Evolutionary conservation across 2,888 invertebrate genomes (phyloP).

Genomic region (Rhingia campestris): DNA sequence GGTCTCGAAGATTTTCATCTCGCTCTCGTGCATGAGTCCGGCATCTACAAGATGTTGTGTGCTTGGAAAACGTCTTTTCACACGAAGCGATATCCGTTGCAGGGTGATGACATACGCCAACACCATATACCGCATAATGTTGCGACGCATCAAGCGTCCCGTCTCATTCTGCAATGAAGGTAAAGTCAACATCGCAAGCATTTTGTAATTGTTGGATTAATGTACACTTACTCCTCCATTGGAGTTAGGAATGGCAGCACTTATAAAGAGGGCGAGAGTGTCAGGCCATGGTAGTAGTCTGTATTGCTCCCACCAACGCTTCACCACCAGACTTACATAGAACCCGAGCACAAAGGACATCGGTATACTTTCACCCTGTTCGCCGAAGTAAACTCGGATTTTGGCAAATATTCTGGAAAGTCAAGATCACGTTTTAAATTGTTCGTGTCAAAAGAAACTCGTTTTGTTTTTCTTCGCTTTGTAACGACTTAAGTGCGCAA

Average conservation of each 20-base stretch:
- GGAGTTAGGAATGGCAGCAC: conserved; percentile 93
- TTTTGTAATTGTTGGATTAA: background rate
- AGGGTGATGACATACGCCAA: conserved; percentile 94
- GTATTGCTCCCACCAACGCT: conserved; percentile 98
- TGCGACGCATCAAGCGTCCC: conserved; percentile 93
- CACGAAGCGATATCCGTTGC: conserved; percentile 93
- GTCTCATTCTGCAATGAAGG: conserved; percentile 88
- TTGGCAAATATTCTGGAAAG: conserved; percentile 92
- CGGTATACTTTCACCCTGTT: conserved; percentile 94
- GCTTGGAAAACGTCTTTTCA: conserved; percentile 93
- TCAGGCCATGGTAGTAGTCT: conserved; percentile 96
- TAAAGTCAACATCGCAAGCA: background rate
- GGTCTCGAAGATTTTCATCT: conserved; percentile 94
- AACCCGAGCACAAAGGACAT: conserved; percentile 98
- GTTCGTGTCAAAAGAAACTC: conserved; percentile 31
- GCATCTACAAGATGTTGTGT: conserved; percentile 96
- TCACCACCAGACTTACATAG: conserved; percentile 95
- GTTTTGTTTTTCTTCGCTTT: conserved; percentile 21
- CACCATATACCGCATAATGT: conserved; percentile 94
- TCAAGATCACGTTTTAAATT: conserved; percentile 33
- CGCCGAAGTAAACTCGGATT: conserved; percentile 92
- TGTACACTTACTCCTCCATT: conserved; percentile 83
- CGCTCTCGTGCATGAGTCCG: conserved; percentile 95
- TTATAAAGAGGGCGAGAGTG: conserved; percentile 94
- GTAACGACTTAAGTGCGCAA: conserved; percentile 23